Conservation (phyloP, 1,140 invertebrate genomes). For the Lamellibrachia luymesi region DNA sequence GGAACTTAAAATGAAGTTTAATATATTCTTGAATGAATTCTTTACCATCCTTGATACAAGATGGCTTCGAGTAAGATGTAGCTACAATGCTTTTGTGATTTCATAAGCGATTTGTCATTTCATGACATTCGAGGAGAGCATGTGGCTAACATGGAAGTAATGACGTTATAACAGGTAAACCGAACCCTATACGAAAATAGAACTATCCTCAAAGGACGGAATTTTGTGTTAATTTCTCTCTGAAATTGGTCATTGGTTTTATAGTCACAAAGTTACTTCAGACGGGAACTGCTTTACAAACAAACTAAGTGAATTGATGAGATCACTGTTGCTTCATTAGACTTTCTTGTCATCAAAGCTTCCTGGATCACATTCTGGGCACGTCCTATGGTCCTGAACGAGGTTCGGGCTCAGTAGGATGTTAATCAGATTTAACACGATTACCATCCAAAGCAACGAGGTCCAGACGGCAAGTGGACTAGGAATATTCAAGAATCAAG, state of each 20-base stretch:
- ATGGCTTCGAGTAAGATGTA: too few relatives aligned
- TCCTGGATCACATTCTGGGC: neutral
- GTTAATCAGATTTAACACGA: neutral
- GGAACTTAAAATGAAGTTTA: too few relatives aligned
- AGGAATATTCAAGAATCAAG: too few relatives aligned
- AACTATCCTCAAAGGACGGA: neutral
- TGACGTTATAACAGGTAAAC: too few relatives aligned
- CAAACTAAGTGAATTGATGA: neutral
- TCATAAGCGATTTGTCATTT: too few relatives aligned
- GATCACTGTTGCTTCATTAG: neutral
- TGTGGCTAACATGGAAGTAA: too few relatives aligned
- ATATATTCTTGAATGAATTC: too few relatives aligned
- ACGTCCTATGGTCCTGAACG: neutral
- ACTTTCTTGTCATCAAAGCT: neutral
- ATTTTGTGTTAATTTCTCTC: neutral
- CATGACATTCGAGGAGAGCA: too few relatives aligned
- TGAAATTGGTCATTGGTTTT: neutral
- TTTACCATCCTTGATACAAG: too few relatives aligned
- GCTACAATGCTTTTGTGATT: too few relatives aligned
- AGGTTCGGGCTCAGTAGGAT: neutral
- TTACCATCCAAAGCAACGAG: neutral
- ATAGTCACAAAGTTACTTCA: neutral
- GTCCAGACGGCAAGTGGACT: neutral
- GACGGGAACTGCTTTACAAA: neutral
- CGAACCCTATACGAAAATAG: neutral